Percentiles rank a stretch among this genome's conserved stretches.
These are phyloP conservation scores for Yasuhikotakia modesta DNA, from an alignment of 2,797 vertebrate genomes.

Conservation along the genomic window DNA sequence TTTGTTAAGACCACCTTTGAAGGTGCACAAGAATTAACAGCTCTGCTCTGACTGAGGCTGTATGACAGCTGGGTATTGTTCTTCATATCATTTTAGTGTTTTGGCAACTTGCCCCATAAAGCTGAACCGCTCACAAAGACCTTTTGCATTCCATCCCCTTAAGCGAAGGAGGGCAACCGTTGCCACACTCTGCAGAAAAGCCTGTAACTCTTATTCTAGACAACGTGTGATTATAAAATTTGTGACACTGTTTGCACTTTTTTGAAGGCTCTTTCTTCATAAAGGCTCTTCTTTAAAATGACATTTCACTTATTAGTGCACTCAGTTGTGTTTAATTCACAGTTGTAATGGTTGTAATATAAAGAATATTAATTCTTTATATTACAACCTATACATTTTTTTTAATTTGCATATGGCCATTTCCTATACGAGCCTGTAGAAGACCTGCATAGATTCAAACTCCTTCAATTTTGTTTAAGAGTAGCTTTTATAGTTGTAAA, in stretches of 20 bases:
- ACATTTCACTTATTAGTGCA: not conserved
- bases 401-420: too few relatives aligned
- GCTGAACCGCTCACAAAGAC: slow-evolving; percentile 66
- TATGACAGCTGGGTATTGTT: slow-evolving; percentile 65
- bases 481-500: too few relatives aligned
- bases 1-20: slow-evolving; percentile 50
- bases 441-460: too few relatives aligned
- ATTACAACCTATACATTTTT: too few relatives aligned
- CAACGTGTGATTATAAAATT: slow-evolving; percentile 45
- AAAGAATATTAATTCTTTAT: too few relatives aligned
- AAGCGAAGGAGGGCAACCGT: slow-evolving; percentile 53
- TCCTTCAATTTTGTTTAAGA: too few relatives aligned
- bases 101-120: slow-evolving; percentile 63
- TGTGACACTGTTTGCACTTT: slow-evolving; percentile 39
- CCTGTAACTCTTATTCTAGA: slow-evolving; percentile 56
- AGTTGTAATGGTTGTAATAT: too few relatives aligned
- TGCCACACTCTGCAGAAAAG: slow-evolving; percentile 55
- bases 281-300: slow-evolving; percentile 21
- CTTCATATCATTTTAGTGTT: slow-evolving; percentile 54
- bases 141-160: slow-evolving; percentile 63
- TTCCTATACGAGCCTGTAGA: too few relatives aligned
- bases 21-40: slow-evolving; percentile 51
- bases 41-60: slow-evolving; percentile 59
- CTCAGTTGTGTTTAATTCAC: not conserved
- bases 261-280: slow-evolving; percentile 4